Evolutionary conservation across 2,888 invertebrate genomes (phyloP), one percentile per base, ranked within the genome.

Genomic region (Eupithecia inturbata): DNA sequence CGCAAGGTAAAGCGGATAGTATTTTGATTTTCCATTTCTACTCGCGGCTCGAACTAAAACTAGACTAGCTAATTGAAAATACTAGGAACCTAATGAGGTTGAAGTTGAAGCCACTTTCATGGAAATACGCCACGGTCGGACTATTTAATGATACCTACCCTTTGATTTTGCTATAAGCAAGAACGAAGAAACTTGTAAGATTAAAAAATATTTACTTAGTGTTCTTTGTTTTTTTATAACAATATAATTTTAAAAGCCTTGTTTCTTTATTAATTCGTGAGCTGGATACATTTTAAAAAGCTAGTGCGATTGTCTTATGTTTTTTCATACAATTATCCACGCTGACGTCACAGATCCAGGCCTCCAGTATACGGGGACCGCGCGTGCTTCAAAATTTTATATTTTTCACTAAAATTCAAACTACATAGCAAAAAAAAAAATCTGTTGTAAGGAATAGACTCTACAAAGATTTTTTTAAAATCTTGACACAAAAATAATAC

Each of bases 21-120:
- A 62, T 19, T 36, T 71, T 53, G 49, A 64, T 64, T 49, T 36
- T 26, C n/a, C 36, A 70, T 60, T 41, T 62, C 60, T 63, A 63
- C 31, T n/a, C 9, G 31, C 31, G 4, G 62, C 16, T 41, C 45
- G 5, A 19, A 31, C 60, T 62, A 19, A 31, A 57, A 68, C 57
- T 60, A 31, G 69, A 66, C 66, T 39, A 66, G 66, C 26, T 66
- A 66, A 66, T 66, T 69, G 16, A 62, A 69, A 39, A 60, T 69
- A 62, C 60, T 69, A 41, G 62, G 60, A 62, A 28, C 22, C 16
- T 57, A 22, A n/a, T n/a, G 12, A 41, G 39, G 39, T 66, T n/a
- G 16, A n/a, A 64, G 36, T 64, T 64, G 63, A 33, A 64, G n/a
- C 33, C 66, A 64, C n/a, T 22, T 64, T 28, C 28, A 62, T 62